phyloP scores from a whole-genome alignment of 2,888 invertebrate genomes.

The Sericinus montela region DNA sequence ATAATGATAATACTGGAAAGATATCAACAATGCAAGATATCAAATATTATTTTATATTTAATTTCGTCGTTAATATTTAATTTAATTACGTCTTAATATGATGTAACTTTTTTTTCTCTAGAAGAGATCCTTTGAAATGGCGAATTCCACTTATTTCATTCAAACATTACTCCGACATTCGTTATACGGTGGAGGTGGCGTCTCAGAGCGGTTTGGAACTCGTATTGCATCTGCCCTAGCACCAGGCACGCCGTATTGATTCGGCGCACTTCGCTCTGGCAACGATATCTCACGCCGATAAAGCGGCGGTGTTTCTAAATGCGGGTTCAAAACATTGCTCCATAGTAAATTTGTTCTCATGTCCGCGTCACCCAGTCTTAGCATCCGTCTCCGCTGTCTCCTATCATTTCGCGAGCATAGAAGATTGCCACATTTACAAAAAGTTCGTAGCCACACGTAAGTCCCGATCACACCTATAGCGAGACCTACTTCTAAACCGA shows the following conservation, averaged over 20 bases:
- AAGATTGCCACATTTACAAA: slow-evolving; percentile 51
- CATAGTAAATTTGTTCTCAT: slow-evolving; percentile 62
- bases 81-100: too few species aligned
- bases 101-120: too few species aligned
- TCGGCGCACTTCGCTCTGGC: slow-evolving; percentile 46
- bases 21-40: too few species aligned
- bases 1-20: too few species aligned
- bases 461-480: slow-evolving; percentile 63
- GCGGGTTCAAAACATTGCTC: slow-evolving; percentile 53
- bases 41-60: too few species aligned
- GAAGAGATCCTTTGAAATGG: too few species aligned
- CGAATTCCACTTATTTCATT: too few species aligned
- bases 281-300: slow-evolving; percentile 51
- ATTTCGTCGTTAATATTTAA: too few species aligned
- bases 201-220: slow-evolving; percentile 47
- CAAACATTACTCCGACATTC: slow-evolving; percentile 56
- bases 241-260: slow-evolving; percentile 45
- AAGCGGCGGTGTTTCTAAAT: slow-evolving; percentile 63
- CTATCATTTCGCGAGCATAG: slow-evolving; percentile 40
- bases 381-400: slow-evolving; percentile 37
- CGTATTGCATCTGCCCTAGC: slow-evolving; percentile 50
- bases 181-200: slow-evolving; percentile 70
- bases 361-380: slow-evolving; percentile 43
- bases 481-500: slow-evolving; percentile 64
- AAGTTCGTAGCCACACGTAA: slow-evolving; percentile 60